Base-by-base conservation (phyloP, 2,113 vertebrate species). In the Pipa parva region DNA sequence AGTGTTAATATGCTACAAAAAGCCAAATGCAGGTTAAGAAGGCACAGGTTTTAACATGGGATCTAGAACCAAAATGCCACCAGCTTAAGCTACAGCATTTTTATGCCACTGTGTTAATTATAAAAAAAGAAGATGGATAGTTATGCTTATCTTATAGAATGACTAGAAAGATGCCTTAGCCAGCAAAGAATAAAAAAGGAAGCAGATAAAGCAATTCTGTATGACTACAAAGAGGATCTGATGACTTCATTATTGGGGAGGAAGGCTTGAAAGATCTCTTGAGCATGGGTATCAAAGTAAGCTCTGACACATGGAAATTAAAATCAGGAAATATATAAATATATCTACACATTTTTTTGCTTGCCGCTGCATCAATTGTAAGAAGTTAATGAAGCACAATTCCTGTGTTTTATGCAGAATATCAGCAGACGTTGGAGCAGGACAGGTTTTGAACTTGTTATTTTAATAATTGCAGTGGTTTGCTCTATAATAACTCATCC, bases 401-500 rank as follows among this genome's bases (percentile, higher is more conserved):
- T 69, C 22, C 46, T 21, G 46, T 52, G 31, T 45, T 51, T 60
- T 60, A 52, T 52, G 57, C 65, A 51, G 24, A 37, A 60, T 48
- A 59, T 60, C 57, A 52, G 65, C 65, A 29, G 46, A 28, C n/a
- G n/a, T n/a, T 17, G 21, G 13, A 31, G 29, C 6, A 33, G 28
- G 45, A 51, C 29, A 29, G 65, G 28, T 51, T 26, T 46, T 60
- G 65, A 69, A 60, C 57, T 69, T 69, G 60, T 50, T 27, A 51
- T 67, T 52, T 69, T 60, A 52, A 60, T 69, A 69, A 69, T 69
- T 69, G 65, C 56, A 29, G 52, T 42, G 57, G 45, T 69, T 60
- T n/a, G 51, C 42, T 6, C 46, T 12, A 39, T 69, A 42, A 68
- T 39, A 51, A 39, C 56, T 50, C n/a, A n/a, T 33, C 42, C 64